These are phyloP conservation scores for Zaprionus lachaisei DNA, from an alignment of 1,140 invertebrate genomes.

Conservation along the genomic window DNA sequence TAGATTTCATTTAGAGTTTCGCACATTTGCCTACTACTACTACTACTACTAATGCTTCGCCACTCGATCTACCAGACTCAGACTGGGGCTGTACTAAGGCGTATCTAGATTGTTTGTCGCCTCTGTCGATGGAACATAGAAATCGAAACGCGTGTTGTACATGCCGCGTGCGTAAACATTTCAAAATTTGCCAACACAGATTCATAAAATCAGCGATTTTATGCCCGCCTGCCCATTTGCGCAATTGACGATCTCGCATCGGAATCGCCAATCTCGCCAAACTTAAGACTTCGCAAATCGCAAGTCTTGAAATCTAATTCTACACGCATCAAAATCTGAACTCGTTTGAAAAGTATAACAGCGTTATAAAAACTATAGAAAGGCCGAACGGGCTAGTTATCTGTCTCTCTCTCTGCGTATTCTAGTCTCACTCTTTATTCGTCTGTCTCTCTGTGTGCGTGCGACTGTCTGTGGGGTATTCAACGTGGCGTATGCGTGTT, in stretches of 20 bases:
- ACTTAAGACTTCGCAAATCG: slow-evolving; percentile 11
- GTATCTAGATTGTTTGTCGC: slow-evolving; percentile 57
- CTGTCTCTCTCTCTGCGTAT: slow-evolving; percentile 8
- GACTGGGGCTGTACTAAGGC: neutral
- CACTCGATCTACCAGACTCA: neutral
- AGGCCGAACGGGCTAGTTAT: slow-evolving; percentile 41
- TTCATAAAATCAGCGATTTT: slow-evolving; percentile 52
- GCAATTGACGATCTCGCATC: slow-evolving; percentile 44
- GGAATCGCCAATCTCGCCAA: slow-evolving; percentile 6
- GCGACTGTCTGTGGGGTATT: slow-evolving; percentile 13
- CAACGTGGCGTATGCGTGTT: slow-evolving; percentile 40
- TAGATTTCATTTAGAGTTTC: slow-evolving; percentile 48
- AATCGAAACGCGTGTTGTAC: slow-evolving; percentile 61
- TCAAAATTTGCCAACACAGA: slow-evolving; percentile 55
- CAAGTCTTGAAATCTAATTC: slow-evolving; percentile 43
- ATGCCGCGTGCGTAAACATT: slow-evolving; percentile 57
- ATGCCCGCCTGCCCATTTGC: slow-evolving; percentile 45
- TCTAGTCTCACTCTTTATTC: neutral
- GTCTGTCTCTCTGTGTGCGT: neutral
- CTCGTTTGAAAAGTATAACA: slow-evolving; percentile 41
- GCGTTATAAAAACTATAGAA: slow-evolving; percentile 36
- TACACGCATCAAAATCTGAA: slow-evolving; percentile 47
- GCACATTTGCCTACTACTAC: slow-evolving; percentile 13
- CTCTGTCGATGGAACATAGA: slow-evolving; percentile 38
- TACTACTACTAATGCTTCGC: neutral